Evolutionary conservation across 2,888 invertebrate species (phyloP).

Genomic region (Erebia ligea): DNA sequence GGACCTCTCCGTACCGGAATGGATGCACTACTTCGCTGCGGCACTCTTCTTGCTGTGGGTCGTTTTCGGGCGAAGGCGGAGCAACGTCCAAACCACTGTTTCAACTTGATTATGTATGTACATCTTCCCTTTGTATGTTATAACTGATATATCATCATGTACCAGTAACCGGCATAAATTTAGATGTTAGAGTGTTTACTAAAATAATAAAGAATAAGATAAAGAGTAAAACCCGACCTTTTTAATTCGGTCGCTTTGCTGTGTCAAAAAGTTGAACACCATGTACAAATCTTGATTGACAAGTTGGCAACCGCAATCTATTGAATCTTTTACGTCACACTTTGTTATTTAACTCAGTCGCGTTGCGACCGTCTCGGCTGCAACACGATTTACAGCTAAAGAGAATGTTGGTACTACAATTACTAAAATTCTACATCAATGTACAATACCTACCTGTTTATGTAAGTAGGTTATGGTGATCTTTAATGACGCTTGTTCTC

Average conservation of each 20-base stretch:
- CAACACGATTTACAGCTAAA: constrained; percentile 3
- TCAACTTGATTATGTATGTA: constrained; percentile 57
- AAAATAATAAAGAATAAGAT: not conserved
- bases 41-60: constrained; percentile 72
- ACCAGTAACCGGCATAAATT: no score
- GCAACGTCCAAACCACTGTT: constrained; percentile 49
- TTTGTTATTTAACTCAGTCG: constrained; percentile 16
- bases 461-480: no score
- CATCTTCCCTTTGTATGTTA: not conserved
- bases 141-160: no score
- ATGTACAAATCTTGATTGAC: constrained; percentile 17
- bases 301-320: constrained; percentile 10
- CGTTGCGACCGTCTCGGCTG: constrained; percentile 4
- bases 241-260: constrained; percentile 1
- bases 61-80: constrained; percentile 65
- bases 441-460: no score
- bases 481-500: no score
- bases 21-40: constrained; percentile 75
- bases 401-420: not conserved
- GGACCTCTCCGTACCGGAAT: constrained; percentile 74
- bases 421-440: no score
- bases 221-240: not conserved
- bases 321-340: constrained; percentile 20
- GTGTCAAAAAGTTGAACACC: not conserved
- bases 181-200: no score